A percentile compares a stretch with the other conserved stretches of the same genome.
These are phyloP conservation scores for Momotus momota DNA, from an alignment of 2,797 vertebrate species.

Conservation along the genomic window DNA sequence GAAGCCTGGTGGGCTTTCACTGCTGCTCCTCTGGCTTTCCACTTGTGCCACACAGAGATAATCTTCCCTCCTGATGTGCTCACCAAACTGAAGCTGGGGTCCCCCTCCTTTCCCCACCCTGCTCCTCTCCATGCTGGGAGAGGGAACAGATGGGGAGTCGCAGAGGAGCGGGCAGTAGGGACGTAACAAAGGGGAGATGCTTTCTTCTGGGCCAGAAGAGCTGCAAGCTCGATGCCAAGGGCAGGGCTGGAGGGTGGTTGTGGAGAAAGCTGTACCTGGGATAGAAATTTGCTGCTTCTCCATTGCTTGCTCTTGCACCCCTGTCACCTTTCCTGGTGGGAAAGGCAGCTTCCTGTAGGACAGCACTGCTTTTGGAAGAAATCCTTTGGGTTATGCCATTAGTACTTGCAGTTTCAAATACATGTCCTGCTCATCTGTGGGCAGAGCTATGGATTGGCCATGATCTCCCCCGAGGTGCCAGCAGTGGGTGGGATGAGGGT, in stretches of 20 bases:
- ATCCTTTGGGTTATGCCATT: not conserved
- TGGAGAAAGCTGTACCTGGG: not conserved
- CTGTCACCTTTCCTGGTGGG: not conserved
- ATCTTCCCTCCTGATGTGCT: not conserved
- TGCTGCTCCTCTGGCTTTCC: not conserved
- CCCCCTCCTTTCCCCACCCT: fast-evolving
- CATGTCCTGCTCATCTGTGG: fast-evolving
- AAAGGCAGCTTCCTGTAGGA: not conserved
- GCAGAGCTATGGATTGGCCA: not conserved
- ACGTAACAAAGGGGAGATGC: fast-evolving
- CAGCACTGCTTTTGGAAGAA: not conserved
- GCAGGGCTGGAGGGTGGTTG: not conserved
- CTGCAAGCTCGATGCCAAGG: not conserved
- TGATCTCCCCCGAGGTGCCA: fast-evolving
- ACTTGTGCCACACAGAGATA: not conserved
- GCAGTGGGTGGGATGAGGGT: not conserved
- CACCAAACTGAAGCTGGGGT: not conserved
- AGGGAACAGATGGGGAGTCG: not conserved
- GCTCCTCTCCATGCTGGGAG: not conserved
- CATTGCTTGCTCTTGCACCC: not conserved
- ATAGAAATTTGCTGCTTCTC: not conserved
- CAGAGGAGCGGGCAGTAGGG: not conserved
- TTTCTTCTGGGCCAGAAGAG: not conserved
- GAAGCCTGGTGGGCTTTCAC: not conserved
- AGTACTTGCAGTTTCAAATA: not conserved